phyloP scores from a whole-genome alignment of 2,113 vertebrate species.

The Elaphurus davidianus region DNA sequence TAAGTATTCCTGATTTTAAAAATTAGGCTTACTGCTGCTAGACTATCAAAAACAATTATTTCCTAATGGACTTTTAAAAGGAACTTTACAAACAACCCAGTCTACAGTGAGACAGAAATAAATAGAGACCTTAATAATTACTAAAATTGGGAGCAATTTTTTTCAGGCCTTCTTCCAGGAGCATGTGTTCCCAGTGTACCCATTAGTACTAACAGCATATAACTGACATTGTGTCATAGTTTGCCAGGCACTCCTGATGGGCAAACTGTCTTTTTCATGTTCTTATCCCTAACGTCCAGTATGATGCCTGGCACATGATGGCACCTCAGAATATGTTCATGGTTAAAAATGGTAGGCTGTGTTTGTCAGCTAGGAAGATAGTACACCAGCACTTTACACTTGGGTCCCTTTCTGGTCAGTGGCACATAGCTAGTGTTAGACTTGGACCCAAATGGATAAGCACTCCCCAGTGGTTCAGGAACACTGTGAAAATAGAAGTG shows the following conservation, averaged over 20 bases:
- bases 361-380: background rate
- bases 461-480: background rate
- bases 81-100: background rate
- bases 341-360: background rate
- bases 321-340: background rate
- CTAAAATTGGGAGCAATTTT: background rate
- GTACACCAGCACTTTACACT: background rate
- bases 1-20: slow-evolving; percentile 33
- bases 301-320: background rate
- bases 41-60: background rate
- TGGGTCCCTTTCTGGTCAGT: background rate
- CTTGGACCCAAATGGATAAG: background rate
- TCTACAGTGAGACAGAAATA: background rate
- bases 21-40: background rate
- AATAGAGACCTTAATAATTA: background rate
- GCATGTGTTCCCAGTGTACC: background rate
- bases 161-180: background rate
- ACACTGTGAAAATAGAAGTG: background rate
- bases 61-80: background rate
- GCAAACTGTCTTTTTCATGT: background rate
- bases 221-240: background rate
- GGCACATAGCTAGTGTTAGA: background rate
- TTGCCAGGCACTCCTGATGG: background rate
- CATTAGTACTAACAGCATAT: background rate
- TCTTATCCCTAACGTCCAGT: background rate